Evolutionary conservation across 1,140 invertebrate species (phyloP), one percentile per base, ranked within the genome.

Genomic region (Triops cancriformis): DNA sequence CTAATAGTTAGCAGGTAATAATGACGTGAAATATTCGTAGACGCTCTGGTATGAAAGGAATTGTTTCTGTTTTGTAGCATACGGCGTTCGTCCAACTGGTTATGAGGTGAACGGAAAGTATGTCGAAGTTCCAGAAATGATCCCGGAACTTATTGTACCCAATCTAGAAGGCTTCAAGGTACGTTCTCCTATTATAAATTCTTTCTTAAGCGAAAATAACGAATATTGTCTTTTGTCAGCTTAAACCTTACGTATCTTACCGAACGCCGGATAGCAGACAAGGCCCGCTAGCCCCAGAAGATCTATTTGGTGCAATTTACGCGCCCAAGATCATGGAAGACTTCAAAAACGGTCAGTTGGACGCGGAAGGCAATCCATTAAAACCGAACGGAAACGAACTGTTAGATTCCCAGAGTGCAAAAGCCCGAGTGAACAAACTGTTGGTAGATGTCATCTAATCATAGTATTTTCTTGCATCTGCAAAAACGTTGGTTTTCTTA

Each of bases 241-340:
- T 98, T 28, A 97, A 96, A 85, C 94, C 97, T 0, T 98, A 98
- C 83, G 96, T 98, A 0, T 94, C 94, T 0, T 98, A 98, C 81
- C 89, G 88, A 84, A 88, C 89, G 0, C 85, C 88, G 11, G 90
- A 94, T 76, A 87, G 96, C 4, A 82, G 86, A 14, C 92, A 95
- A 83, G 88, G 89, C 10, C 89, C 93, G 84, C 95, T 96, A 80
- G 95, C 93, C 18, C 85, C 95, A 10, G 83, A 94, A 85, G 90
- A 95, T 83, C 86, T 98, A 23, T 98, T 97, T 83, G 87, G 94
- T 84, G 88, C 89, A 3, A 86, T 94, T 0, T 98, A 97, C 85
- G 89, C 89, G 2, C 82, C 88, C 77, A 95, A 96, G 85, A 94
- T 97, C 73, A 86, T 87, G 9, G 85, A 90, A 78, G 94, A 96